Evolutionary conservation across 2,113 vertebrate species (phyloP).

Genomic region (Glaucomys volans): DNA sequence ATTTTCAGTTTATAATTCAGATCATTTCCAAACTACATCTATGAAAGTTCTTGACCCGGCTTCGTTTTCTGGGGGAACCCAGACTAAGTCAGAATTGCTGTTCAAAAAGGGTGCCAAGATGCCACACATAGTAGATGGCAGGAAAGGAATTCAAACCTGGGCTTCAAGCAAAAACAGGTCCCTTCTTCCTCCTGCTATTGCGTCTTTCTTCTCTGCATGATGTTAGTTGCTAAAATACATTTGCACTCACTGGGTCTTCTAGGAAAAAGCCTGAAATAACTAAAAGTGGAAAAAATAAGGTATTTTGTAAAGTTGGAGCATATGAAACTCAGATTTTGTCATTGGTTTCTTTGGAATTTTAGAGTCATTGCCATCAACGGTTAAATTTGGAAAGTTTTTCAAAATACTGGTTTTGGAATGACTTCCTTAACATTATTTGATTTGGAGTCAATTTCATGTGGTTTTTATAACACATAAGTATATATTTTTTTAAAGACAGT

Average conservation of each 20-base stretch:
- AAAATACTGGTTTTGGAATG: slow-evolving; percentile 57
- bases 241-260: background rate
- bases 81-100: background rate
- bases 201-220: background rate
- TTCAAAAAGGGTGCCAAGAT: background rate
- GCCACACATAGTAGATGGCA: background rate
- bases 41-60: background rate
- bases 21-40: background rate
- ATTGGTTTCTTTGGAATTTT: slow-evolving; percentile 39
- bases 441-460: slow-evolving; percentile 69
- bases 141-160: background rate
- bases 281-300: background rate
- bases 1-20: background rate
- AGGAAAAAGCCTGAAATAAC: slow-evolving; percentile 9
- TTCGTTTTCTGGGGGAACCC: background rate
- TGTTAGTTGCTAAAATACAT: background rate
- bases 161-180: background rate
- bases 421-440: slow-evolving; percentile 63
- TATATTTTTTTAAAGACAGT: slow-evolving; percentile 37
- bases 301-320: slow-evolving; percentile 14
- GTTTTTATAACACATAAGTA: slow-evolving; percentile 63
- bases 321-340: background rate
- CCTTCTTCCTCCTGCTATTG: background rate
- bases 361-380: slow-evolving; percentile 12
- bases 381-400: slow-evolving; percentile 58